phyloP scores from a whole-genome alignment of 1,140 invertebrate genomes.

The Tetraneura akinire region DNA sequence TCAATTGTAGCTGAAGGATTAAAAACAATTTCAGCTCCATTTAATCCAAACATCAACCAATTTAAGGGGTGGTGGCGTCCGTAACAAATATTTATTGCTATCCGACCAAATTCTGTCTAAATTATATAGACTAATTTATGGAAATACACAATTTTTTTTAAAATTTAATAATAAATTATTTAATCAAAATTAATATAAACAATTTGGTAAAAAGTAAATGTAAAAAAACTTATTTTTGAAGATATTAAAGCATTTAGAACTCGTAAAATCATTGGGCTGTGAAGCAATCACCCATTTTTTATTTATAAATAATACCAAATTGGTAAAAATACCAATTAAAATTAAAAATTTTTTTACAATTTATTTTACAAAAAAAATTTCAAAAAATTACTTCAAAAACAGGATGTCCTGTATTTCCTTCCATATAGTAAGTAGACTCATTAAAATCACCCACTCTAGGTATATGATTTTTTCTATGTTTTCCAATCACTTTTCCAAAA shows the following conservation, averaged over 20 bases:
- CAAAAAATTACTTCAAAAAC: constrained; percentile 74
- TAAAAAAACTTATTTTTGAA: too few species aligned
- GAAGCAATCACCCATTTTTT: too few species aligned
- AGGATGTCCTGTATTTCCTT: constrained; percentile 92
- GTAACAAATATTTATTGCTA: constrained; percentile 97
- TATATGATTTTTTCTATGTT: constrained; percentile 98
- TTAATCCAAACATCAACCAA: constrained; percentile 95
- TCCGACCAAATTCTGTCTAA: constrained; percentile 77
- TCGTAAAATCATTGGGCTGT: too few species aligned
- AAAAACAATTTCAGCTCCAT: constrained; percentile 99
- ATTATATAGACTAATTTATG: constrained; percentile 40
- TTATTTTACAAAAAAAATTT: not conserved
- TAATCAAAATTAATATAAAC: too few species aligned
- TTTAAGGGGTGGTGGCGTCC: constrained; percentile 97
- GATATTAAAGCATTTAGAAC: too few species aligned
- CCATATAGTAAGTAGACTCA: constrained; percentile 98
- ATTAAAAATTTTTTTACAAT: too few species aligned
- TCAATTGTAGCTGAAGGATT: constrained; percentile 96
- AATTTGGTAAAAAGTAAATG: too few species aligned
- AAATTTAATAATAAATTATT: too few species aligned
- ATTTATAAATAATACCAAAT: too few species aligned
- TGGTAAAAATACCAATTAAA: too few species aligned
- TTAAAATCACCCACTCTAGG: constrained; percentile 97
- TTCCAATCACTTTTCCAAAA: constrained; percentile 85
- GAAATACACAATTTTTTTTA: too few species aligned